Evolutionary conservation across 2,797 vertebrate species (phyloP), one percentile per base, ranked within the genome.

Genomic region (Protonibea diacanthus): DNA sequence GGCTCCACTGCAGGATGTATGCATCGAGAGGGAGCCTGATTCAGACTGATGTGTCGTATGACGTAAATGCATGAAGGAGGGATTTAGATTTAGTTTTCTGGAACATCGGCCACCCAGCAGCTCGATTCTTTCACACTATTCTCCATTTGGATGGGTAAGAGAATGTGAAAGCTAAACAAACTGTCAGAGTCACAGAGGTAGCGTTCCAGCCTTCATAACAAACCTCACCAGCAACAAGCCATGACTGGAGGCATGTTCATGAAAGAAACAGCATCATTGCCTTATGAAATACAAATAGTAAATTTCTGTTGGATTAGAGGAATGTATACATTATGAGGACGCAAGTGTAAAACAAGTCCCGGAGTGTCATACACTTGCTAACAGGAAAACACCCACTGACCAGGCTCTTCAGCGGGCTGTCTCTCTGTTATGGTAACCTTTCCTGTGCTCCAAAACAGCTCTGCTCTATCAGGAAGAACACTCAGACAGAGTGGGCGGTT

Each of bases 351-450:
- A 86, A 63, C 73, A 72, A 70, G 78, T 69, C 81, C 74, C 74
- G 84, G 82, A 82, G 56, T 71, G 73, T 51, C 73, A 55, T 74
- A 77, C 85, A 86, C 86, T 89, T 90, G 81, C 73, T 79, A 82
- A 91, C 73, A 91, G 90, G 86, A 88, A 89, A 88, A 85, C 76
- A 84, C 67, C 71, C 68, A 73, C 78, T 21, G 67, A 38, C 64
- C 71, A 52, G 71, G 69, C 86, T 81, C 80, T 76, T 78, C 66
- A 70, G 67, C 81, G 78, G 80, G 33, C 63, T 66, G 68, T 58
- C 65, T 56, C 65, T 93, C 74, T 94, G 93, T 94, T 94, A 92
- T 93, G 92, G 91, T 90, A 90, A 94, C 91, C 85, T 87, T 90
- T 74, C 75, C 73, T 73, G 68, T 76, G 76, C 84, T 93, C 80